phyloP scores from a whole-genome alignment of 1,140 invertebrate species.

The Pygmarrhopalites habei region DNA sequence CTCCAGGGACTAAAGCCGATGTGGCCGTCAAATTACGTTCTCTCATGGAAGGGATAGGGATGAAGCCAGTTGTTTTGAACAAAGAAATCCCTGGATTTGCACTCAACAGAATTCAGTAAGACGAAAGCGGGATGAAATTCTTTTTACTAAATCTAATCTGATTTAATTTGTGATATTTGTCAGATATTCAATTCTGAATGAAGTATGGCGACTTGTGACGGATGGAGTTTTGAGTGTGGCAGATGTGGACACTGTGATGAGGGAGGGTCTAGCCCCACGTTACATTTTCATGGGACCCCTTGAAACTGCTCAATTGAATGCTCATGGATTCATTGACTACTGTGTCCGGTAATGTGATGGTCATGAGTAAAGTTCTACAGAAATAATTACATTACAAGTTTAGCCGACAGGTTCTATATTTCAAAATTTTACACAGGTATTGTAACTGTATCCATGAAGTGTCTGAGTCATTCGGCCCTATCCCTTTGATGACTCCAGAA shows the following conservation, averaged over 20 bases:
- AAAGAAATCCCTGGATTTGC: slow-evolving; percentile 88
- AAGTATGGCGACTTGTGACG: slow-evolving; percentile 81
- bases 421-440: no score
- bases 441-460: no score
- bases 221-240: slow-evolving; percentile 73
- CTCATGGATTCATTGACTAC: slow-evolving; percentile 70
- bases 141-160: slow-evolving; percentile 4
- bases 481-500: slow-evolving; percentile 64
- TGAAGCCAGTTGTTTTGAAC: slow-evolving; percentile 74
- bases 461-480: slow-evolving; percentile 64
- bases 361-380: no score
- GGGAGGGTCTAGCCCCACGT: slow-evolving; percentile 84
- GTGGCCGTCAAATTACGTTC: slow-evolving; percentile 59
- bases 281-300: slow-evolving; percentile 91
- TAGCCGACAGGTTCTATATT: no score
- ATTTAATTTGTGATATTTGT: background rate
- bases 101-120: slow-evolving; percentile 84
- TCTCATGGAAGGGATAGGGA: slow-evolving; percentile 82
- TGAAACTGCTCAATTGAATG: slow-evolving; percentile 91
- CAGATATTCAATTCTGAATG: slow-evolving; percentile 87
- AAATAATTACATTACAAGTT: no score
- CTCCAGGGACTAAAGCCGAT: slow-evolving; percentile 73
- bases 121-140: slow-evolving; percentile 6
- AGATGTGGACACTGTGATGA: slow-evolving; percentile 90
- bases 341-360: no score